Evolutionary conservation across 2,113 vertebrate species (phyloP).

Genomic region (Rattus rattus): DNA sequence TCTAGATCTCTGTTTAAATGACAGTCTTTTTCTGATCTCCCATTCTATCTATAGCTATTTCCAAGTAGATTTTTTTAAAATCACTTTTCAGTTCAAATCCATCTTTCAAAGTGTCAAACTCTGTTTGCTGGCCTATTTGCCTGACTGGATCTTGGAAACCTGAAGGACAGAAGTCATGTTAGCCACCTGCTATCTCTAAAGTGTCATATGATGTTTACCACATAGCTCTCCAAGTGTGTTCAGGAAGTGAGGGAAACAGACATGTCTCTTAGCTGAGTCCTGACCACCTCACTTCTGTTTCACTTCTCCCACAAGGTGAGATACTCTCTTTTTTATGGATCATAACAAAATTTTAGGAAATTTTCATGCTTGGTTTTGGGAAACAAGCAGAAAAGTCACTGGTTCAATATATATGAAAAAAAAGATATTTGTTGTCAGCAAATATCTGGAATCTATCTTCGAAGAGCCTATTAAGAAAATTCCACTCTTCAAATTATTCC

Average conservation of each 20-base stretch:
- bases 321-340: neutral
- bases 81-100: neutral
- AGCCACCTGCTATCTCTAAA: neutral
- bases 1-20: neutral
- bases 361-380: neutral
- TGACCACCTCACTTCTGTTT: neutral
- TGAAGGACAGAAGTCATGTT: neutral
- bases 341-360: neutral
- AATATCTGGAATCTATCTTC: neutral
- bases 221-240: neutral
- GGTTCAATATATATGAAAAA: conserved; percentile 5
- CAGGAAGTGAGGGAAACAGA: neutral
- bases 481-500: neutral
- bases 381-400: neutral
- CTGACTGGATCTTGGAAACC: neutral
- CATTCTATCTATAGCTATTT: neutral
- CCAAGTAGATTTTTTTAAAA: neutral
- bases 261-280: neutral
- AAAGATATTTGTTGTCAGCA: neutral
- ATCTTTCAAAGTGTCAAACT: neutral
- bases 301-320: neutral
- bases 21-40: neutral
- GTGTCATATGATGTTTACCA: neutral
- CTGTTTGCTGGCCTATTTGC: neutral
- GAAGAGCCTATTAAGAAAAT: neutral